A percentile compares a stretch with the other conserved stretches of the same genome.
These are phyloP conservation scores for Amphibalanus amphitrite DNA, from an alignment of 1,140 invertebrate species.

Conservation along the genomic window DNA sequence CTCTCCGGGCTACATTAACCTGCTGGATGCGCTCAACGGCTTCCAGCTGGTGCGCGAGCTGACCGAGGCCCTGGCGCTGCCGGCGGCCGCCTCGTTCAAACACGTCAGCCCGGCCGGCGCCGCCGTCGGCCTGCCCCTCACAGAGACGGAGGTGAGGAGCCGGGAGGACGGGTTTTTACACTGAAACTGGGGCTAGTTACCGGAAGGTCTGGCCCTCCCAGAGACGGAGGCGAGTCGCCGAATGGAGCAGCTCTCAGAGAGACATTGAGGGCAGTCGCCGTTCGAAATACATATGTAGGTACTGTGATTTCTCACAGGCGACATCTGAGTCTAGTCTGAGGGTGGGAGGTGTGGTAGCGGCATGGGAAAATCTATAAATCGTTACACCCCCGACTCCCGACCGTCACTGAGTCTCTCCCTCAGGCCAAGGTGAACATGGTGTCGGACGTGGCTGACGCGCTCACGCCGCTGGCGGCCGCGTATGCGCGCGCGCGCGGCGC, in stretches of 20 bases:
- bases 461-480: conserved; percentile 78
- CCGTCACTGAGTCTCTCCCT: conserved; percentile 11
- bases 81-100: conserved; percentile 94
- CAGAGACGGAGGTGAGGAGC: conserved; percentile 35
- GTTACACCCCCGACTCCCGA: too few relatives aligned
- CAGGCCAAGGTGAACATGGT: conserved; percentile 86
- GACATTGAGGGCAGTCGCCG: too few relatives aligned
- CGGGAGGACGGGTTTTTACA: background rate
- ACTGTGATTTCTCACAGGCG: too few relatives aligned
- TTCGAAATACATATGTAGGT: too few relatives aligned
- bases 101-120: conserved; percentile 94
- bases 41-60: conserved; percentile 91
- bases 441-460: conserved; percentile 50
- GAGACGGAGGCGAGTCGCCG: background rate
- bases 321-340: too few relatives aligned
- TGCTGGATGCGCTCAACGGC: conserved; percentile 91
- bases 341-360: too few relatives aligned
- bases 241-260: too few relatives aligned
- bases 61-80: conserved; percentile 52
- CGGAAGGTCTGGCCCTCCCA: background rate
- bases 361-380: too few relatives aligned
- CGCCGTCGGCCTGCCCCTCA: conserved; percentile 66
- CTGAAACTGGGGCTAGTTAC: background rate
- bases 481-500: conserved; percentile 92
- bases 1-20: conserved; percentile 90